Evolutionary conservation across 2,113 vertebrate species (phyloP).

Genomic region (Nothoprocta perdicaria): DNA sequence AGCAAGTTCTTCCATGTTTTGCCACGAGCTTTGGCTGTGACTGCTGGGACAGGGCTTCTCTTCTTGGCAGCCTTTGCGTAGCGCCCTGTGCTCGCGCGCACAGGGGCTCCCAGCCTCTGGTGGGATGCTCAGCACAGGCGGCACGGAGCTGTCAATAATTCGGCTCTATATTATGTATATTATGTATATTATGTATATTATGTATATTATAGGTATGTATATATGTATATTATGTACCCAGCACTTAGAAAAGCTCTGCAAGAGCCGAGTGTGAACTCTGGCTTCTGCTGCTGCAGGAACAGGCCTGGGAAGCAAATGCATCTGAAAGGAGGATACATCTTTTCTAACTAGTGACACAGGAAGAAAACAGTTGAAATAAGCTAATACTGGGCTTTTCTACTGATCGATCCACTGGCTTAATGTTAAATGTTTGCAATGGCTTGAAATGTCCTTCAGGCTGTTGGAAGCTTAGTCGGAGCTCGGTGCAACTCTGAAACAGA

Average conservation of each 20-base stretch:
- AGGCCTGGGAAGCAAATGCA: background rate
- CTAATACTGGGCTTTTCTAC: background rate
- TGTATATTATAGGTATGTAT: too few species aligned
- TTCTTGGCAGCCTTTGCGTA: background rate
- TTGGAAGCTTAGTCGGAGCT: slow-evolving; percentile 33
- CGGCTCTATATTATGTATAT: background rate
- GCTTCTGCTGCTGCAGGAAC: background rate
- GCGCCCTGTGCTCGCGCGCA: rapidly evolving
- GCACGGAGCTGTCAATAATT: background rate
- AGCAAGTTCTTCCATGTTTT: background rate
- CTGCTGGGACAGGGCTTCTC: background rate
- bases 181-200: background rate
- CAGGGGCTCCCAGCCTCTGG: rapidly evolving
- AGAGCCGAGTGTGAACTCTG: background rate
- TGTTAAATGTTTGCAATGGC: background rate
- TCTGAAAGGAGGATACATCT: background rate
- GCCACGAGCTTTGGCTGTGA: rapidly evolving
- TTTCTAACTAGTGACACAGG: background rate
- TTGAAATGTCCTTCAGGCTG: background rate
- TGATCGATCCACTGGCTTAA: background rate
- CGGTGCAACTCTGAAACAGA: slow-evolving; percentile 44
- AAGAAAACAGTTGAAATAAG: background rate
- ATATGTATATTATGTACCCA: background rate
- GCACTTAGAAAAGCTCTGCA: background rate
- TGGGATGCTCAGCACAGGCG: background rate